Evolutionary conservation across 2,888 invertebrate genomes (phyloP).

Genomic region (Pseudococcus longispinus): DNA sequence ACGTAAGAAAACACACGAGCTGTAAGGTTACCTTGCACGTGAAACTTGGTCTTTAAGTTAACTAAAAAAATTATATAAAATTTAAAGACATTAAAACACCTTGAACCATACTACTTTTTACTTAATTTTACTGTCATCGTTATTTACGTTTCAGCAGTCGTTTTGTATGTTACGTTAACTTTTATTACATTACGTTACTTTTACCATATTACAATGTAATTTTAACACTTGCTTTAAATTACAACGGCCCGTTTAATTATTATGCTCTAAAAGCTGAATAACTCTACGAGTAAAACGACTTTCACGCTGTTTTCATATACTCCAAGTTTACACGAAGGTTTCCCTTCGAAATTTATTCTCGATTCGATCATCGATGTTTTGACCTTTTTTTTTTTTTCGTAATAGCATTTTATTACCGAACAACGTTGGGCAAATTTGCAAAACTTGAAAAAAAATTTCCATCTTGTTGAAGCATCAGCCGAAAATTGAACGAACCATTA

Average conservation of each 20-base stretch:
- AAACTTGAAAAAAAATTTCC: neutral
- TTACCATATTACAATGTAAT: conserved; percentile 36
- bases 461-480: neutral
- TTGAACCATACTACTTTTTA: conserved; percentile 26
- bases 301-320: neutral
- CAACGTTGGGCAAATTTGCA: neutral
- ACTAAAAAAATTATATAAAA: conserved; percentile 11
- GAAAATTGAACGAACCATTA: conserved; percentile 15
- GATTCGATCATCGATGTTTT: neutral
- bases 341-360: neutral
- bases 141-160: conserved; percentile 36
- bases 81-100: conserved; percentile 40
- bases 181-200: conserved; percentile 43
- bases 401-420: neutral
- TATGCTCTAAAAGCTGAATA: conserved; percentile 13
- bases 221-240: conserved; percentile 33
- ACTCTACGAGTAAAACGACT: neutral
- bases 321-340: neutral
- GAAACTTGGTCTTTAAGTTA: conserved; percentile 5
- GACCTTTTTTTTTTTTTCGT: neutral
- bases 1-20: neutral
- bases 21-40: neutral
- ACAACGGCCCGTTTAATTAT: conserved; percentile 28
- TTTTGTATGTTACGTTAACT: conserved; percentile 44
- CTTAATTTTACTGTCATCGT: conserved; percentile 37